Evolutionary conservation across 2,113 vertebrate genomes (phyloP).

Genomic region (Melanerpes aurifrons): DNA sequence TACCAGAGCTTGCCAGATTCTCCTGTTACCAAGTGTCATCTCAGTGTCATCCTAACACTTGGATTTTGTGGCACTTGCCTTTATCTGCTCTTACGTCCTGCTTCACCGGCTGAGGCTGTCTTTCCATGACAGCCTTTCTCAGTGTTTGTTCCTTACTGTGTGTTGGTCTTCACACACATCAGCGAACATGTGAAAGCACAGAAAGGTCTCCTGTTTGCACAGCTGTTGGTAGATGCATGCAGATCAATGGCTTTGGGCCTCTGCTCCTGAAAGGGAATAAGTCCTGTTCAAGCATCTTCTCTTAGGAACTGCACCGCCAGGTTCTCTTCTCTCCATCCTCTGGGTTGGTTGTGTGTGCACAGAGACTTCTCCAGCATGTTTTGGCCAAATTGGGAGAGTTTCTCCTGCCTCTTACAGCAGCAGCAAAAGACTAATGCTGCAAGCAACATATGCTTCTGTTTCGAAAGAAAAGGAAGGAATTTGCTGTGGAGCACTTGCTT

Average conservation of each 20-base stretch:
- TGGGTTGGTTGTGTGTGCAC: not conserved
- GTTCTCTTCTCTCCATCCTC: not conserved
- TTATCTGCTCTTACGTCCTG: rapidly evolving
- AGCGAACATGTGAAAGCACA: not conserved
- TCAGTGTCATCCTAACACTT: not conserved
- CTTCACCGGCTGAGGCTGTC: too few relatives aligned
- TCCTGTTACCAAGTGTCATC: not conserved
- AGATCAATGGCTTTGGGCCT: not conserved
- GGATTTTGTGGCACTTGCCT: not conserved
- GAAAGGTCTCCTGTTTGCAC: not conserved
- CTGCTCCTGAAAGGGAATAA: not conserved
- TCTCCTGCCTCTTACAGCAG: not conserved
- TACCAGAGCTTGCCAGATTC: not conserved
- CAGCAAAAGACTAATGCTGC: not conserved
- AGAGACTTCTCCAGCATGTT: not conserved
- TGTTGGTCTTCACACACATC: rapidly evolving
- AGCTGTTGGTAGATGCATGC: not conserved
- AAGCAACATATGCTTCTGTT: not conserved
- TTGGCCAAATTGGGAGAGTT: not conserved
- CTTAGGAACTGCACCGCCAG: rapidly evolving
- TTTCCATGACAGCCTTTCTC: not conserved
- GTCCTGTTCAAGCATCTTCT: not conserved
- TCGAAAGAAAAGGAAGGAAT: not conserved
- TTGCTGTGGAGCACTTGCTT: not conserved
- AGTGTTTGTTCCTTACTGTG: not conserved